phyloP scores from a whole-genome alignment of 37 sponge, comb jelly and placozoan species.

The Axinella damicornis region DNA sequence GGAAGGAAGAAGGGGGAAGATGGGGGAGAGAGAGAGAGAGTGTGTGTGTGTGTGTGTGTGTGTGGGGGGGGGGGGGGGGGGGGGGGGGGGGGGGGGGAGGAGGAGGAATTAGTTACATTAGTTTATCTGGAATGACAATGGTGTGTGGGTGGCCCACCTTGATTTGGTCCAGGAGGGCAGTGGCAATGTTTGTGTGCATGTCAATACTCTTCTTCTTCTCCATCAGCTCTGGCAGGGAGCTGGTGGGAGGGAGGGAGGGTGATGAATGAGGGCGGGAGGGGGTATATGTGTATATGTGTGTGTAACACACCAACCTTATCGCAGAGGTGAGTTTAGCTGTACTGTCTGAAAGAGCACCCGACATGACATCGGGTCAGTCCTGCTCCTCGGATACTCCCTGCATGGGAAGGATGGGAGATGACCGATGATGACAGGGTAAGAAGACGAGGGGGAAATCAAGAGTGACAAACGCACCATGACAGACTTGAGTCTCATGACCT shows the following conservation, averaged over 20 bases:
- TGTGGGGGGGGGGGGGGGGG: not conserved
- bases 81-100: not conserved
- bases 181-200: constrained; percentile 98
- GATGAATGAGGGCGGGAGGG: not conserved
- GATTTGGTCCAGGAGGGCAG: constrained; percentile 91
- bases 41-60: too few species aligned
- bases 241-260: constrained; percentile 6
- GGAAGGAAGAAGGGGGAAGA: not conserved
- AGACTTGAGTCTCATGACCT: constrained; percentile 88
- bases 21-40: too few species aligned
- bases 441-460: not conserved
- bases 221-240: constrained; percentile 94
- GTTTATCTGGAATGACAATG: not conserved
- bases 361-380: constrained; percentile 66
- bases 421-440: too few species aligned
- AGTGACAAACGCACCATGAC: constrained; percentile 70
- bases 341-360: constrained; percentile 76
- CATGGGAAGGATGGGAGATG: too few species aligned
- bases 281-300: not conserved
- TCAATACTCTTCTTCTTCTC: constrained; percentile 96
- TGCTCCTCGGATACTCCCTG: constrained; percentile 28
- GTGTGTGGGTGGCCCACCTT: constrained; percentile 54
- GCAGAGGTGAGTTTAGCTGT: constrained; percentile 88
- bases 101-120: not conserved
- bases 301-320: constrained; percentile 57